A percentile compares a stretch with the other conserved stretches of the same genome.
phyloP scores from a whole-genome alignment of 1,140 invertebrate species.

The Tribolium madens region DNA sequence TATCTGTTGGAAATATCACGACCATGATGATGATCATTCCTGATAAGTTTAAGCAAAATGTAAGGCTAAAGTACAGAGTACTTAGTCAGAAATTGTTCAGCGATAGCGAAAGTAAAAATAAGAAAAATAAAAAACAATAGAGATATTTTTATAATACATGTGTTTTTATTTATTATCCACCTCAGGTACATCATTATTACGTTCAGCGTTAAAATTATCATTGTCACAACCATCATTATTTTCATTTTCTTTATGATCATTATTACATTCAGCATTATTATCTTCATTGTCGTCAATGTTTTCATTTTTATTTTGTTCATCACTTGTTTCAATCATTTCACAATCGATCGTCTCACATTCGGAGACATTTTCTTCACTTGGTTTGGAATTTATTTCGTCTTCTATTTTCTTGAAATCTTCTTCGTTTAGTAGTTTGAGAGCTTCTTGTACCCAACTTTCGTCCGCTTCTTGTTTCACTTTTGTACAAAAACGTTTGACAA shows the following conservation, averaged over 20 bases:
- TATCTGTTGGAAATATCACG: constrained; percentile 91
- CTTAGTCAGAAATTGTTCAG: constrained; percentile 21
- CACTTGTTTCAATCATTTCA: constrained; percentile 1
- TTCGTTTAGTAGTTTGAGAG: neutral
- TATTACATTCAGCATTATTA: neutral
- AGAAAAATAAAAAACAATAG: constrained; percentile 11
- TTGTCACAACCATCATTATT: neutral
- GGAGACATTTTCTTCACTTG: neutral
- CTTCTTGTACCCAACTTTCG: constrained; percentile 28
- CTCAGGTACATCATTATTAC: constrained; percentile 2
- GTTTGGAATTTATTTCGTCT: neutral
- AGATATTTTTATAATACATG: neutral
- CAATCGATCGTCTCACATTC: constrained; percentile 10
- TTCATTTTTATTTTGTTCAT: constrained; percentile 37
- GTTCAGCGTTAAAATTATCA: neutral
- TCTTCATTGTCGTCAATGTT: neutral
- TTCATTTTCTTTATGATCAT: neutral
- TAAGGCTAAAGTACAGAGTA: constrained; percentile 67
- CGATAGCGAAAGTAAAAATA: neutral
- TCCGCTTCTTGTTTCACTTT: constrained; percentile 32
- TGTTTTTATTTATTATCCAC: neutral
- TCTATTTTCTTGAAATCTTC: constrained; percentile 23
- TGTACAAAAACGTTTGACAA: constrained; percentile 37
- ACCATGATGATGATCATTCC: constrained; percentile 88
- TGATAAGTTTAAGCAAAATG: constrained; percentile 84